Base-by-base conservation (phyloP, 2,797 vertebrate genomes). In the Buphagus erythrorhynchus region DNA sequence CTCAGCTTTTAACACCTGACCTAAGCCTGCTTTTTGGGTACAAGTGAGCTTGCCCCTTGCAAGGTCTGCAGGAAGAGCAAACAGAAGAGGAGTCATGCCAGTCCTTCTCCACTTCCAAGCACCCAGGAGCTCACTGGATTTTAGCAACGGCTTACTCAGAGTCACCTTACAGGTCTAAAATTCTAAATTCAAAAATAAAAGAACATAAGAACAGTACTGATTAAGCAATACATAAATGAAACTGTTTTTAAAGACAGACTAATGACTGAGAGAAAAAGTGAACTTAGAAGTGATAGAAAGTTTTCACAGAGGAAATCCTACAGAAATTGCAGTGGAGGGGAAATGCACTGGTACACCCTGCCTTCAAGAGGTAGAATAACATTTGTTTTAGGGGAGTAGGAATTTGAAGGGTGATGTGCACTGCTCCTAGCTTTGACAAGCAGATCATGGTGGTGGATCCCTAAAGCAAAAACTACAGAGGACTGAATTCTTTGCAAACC, bases 121-220 rank as follows among this genome's bases (percentile, higher is more conserved):
- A 79, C 11, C 17, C 18, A 36, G 43, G 58, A 86, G 14, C 13
- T 85, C 63, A 9, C n/a, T 43, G 36, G 9, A 45, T 74, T 57
- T 74, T 29, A 80, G 57, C 54, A 54, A n/a, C 12, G 20, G 42
- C 24, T 46, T 36, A 17, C 55, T 72, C 19, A 31, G 54, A 87
- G 35, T 6, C 54, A 75, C 54, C 68, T 74, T 24, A 57, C 31
- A 80, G 49, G 42, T 72, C 57, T 57, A 28, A 73, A 92, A 89
- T 43, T 80, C 79, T 46, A 74, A 52, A 57, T 72, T 49, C 43
- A 86, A 74, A 93, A 96, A 82, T 36, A 83, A 77, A 93, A 78
- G 24, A 81, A 55, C 25, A 5, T 36, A 86, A 90, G 65, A 93
- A 72, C 48, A 75, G 38, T 33, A 28, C 24, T 52, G 78, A 93